Conservation (phyloP, 2,113 vertebrate species). For the Neotoma lepida region DNA sequence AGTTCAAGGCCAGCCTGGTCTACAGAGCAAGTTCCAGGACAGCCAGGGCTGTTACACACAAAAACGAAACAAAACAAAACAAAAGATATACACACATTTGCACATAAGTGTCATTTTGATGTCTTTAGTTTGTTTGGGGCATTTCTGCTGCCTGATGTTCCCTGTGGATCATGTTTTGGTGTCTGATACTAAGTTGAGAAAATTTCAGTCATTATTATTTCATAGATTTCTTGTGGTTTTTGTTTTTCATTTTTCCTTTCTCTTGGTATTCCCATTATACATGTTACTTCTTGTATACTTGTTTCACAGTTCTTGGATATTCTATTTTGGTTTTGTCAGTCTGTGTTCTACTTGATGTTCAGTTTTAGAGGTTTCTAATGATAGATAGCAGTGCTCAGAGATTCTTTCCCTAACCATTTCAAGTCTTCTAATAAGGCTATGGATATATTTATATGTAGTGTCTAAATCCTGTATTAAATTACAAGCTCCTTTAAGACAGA, state of each 20-base stretch:
- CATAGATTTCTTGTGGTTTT: not conserved
- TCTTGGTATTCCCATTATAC: not conserved
- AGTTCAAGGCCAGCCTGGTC: not conserved
- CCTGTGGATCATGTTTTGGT: not conserved
- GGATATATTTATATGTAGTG: not conserved
- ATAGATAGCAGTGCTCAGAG: not conserved
- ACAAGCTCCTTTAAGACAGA: not conserved
- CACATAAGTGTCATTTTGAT: not conserved
- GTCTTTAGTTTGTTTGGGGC: not conserved
- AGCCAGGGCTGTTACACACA: no score
- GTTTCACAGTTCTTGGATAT: not conserved
- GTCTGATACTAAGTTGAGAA: not conserved
- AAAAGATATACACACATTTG: not conserved
- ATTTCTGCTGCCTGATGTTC: not conserved
- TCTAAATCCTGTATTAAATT: conserved; percentile 9
- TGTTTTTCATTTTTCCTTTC: not conserved
- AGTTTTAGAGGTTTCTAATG: not conserved
- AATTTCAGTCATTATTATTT: not conserved
- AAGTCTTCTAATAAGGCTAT: not conserved
- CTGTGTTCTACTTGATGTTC: not conserved
- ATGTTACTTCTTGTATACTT: not conserved
- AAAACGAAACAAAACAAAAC: not conserved
- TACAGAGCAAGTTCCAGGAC: not conserved
- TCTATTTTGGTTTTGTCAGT: not conserved
- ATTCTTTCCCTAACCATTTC: not conserved